Conservation (phyloP, 2,888 invertebrate species). For the Melanotus villosus region DNA sequence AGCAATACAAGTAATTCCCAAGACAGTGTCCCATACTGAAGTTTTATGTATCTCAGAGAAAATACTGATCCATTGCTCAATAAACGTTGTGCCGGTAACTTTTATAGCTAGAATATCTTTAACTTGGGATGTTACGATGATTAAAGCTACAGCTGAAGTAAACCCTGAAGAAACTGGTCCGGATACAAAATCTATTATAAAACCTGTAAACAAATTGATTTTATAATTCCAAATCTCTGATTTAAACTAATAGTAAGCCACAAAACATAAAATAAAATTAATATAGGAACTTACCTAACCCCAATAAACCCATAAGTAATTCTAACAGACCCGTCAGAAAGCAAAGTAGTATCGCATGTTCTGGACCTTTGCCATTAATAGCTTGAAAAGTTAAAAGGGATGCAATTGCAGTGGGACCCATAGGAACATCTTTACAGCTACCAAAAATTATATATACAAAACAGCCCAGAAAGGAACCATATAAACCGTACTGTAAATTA, state of each 20-base stretch:
- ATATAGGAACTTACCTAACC: slow-evolving; percentile 73
- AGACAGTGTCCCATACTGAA: slow-evolving; percentile 79
- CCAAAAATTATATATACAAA: slow-evolving; percentile 93
- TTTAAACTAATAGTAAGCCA: no score
- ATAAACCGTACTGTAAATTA: slow-evolving; percentile 83
- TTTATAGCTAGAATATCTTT: slow-evolving; percentile 85
- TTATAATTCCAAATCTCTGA: no score
- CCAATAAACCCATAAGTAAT: slow-evolving; percentile 85
- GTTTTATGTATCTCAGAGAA: slow-evolving; percentile 77
- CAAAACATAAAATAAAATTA: neutral
- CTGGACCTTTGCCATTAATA: slow-evolving; percentile 75
- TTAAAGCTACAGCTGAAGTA: slow-evolving; percentile 90
- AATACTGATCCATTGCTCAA: slow-evolving; percentile 84
- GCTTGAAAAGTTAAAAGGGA: slow-evolving; percentile 88
- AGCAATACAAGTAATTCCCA: slow-evolving; percentile 83
- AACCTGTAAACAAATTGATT: slow-evolving; percentile 70
- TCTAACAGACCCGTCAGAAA: slow-evolving; percentile 83
- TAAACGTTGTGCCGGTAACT: slow-evolving; percentile 82
- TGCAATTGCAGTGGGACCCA: slow-evolving; percentile 94
- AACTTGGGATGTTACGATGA: slow-evolving; percentile 91
- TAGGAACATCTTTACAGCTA: slow-evolving; percentile 92
- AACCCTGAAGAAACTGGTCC: slow-evolving; percentile 92
- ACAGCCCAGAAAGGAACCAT: slow-evolving; percentile 93
- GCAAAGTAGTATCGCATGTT: slow-evolving; percentile 83
- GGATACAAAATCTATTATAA: slow-evolving; percentile 88